A percentile compares a stretch with the other conserved stretches of the same genome.
phyloP scores from a whole-genome alignment of 2,888 invertebrate species.

The Lampropteryx suffumata region DNA sequence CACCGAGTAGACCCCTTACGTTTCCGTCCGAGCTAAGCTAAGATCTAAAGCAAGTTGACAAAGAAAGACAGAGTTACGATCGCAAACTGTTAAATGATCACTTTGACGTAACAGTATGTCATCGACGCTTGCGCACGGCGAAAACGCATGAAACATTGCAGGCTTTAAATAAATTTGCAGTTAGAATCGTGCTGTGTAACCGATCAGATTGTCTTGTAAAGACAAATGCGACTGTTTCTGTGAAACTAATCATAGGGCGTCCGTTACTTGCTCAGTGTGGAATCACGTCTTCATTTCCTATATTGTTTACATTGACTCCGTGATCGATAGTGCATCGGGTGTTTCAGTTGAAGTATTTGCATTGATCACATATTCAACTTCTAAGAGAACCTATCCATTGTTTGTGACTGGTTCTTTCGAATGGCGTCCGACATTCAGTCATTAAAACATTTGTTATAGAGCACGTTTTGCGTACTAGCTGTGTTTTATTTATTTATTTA shows the following conservation, averaged over 20 bases:
- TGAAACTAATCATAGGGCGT: conserved; percentile 58
- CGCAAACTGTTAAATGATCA: not conserved
- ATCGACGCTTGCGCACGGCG: conserved; percentile 45
- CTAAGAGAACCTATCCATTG: not conserved
- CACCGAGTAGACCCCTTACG: too few species aligned
- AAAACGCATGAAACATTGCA: conserved; percentile 30
- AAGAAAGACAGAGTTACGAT: too few species aligned
- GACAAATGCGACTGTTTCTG: conserved; percentile 66
- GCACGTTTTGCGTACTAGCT: too few species aligned
- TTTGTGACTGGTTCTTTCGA: too few species aligned
- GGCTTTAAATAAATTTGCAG: conserved; percentile 51
- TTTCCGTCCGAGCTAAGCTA: too few species aligned
- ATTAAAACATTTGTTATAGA: too few species aligned
- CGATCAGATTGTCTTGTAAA: conserved; percentile 58
- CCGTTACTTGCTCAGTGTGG: conserved; percentile 6
- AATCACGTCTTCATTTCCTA: conserved; percentile 15
- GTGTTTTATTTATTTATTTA: too few species aligned
- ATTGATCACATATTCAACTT: not conserved
- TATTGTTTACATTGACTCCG: conserved; percentile 7
- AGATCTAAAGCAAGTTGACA: too few species aligned
- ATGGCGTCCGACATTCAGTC: not conserved
- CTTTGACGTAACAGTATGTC: conserved; percentile 27
- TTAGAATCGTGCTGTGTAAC: conserved; percentile 47
- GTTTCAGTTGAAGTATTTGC: not conserved
- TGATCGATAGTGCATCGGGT: not conserved